These are phyloP conservation scores for Embidobia sp. DNA, from an alignment of 2,888 invertebrate genomes.

Conservation along the genomic window DNA sequence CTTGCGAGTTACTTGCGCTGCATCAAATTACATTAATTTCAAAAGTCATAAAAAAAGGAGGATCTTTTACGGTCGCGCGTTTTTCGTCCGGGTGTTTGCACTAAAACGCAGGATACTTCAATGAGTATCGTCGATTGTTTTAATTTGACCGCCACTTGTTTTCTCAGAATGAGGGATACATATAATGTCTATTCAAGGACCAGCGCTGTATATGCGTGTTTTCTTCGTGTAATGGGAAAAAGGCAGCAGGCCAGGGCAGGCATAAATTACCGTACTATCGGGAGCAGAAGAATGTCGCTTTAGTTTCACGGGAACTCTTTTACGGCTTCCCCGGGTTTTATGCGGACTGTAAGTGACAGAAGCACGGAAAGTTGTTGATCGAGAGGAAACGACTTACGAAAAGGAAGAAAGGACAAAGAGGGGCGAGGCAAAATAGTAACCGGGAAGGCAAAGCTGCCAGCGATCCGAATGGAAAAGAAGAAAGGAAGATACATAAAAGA, in stretches of 20 bases:
- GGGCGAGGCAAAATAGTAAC: conserved; percentile 1
- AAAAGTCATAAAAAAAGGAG: conserved; percentile 25
- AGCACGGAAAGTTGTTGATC: conserved; percentile 65
- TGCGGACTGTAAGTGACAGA: conserved; percentile 77
- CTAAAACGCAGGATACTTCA: conserved; percentile 32
- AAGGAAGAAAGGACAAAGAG: neutral
- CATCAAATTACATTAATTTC: conserved; percentile 46
- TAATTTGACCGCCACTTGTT: conserved; percentile 43
- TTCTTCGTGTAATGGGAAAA: conserved; percentile 55
- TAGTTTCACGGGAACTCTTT: conserved; percentile 73
- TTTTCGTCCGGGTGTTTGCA: conserved; percentile 12
- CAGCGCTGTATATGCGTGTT: conserved; percentile 44
- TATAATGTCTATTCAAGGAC: conserved; percentile 38
- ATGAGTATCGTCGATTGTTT: conserved; percentile 37
- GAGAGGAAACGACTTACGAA: too few relatives aligned
- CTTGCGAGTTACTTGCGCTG: too few relatives aligned
- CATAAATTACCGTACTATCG: conserved; percentile 76
- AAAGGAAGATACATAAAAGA: too few relatives aligned
- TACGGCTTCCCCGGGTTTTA: conserved; percentile 74
- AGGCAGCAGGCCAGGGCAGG: conserved; percentile 50
- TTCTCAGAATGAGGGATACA: too few relatives aligned
- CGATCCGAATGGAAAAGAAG: too few relatives aligned
- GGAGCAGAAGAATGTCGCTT: conserved; percentile 69
- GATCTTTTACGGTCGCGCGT: conserved; percentile 30
- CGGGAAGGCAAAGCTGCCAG: conserved; percentile 14